A percentile compares a stretch with the other conserved stretches of the same genome.
Conservation (phyloP, 2,888 invertebrate genomes). For the Napeogenes sylphis region DNA sequence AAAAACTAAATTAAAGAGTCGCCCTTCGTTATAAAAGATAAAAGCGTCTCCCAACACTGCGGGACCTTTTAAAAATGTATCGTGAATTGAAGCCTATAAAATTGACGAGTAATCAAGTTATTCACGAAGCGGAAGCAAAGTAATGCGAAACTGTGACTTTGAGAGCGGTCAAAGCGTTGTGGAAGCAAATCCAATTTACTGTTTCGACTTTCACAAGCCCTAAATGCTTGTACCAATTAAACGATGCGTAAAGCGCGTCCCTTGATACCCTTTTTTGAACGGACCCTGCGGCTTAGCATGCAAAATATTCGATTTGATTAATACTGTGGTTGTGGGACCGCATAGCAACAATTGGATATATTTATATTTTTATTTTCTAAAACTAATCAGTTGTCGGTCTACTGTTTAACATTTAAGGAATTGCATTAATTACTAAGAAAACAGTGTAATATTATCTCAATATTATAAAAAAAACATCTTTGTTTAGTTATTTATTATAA, state of each 20-base stretch:
- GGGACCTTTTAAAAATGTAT: conserved; percentile 28
- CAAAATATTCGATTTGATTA: conserved; percentile 29
- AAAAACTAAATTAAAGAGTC: not conserved
- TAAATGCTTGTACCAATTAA: conserved; percentile 71
- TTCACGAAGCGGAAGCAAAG: conserved; percentile 48
- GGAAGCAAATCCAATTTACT: conserved; percentile 72
- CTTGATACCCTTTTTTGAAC: conserved; percentile 51
- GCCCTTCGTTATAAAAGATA: not conserved
- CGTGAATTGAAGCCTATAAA: conserved; percentile 41
- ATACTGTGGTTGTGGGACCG: conserved; percentile 19
- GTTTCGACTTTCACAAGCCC: conserved; percentile 64
- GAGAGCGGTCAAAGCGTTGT: conserved; percentile 61
- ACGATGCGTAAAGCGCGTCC: conserved; percentile 68
- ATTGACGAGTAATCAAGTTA: conserved; percentile 68
- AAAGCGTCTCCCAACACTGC: conserved; percentile 4
- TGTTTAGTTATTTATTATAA: no score
- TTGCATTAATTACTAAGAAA: no score
- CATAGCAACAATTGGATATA: not conserved
- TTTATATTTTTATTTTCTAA: not conserved
- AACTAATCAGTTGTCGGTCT: no score
- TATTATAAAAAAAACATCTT: no score
- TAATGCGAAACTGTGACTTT: conserved; percentile 67
- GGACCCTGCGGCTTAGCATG: conserved; percentile 27
- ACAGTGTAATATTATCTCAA: no score
- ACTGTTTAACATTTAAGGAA: no score